Conservation (phyloP, 1,140 invertebrate genomes). For the Drosophila pseudoobscura region DNA sequence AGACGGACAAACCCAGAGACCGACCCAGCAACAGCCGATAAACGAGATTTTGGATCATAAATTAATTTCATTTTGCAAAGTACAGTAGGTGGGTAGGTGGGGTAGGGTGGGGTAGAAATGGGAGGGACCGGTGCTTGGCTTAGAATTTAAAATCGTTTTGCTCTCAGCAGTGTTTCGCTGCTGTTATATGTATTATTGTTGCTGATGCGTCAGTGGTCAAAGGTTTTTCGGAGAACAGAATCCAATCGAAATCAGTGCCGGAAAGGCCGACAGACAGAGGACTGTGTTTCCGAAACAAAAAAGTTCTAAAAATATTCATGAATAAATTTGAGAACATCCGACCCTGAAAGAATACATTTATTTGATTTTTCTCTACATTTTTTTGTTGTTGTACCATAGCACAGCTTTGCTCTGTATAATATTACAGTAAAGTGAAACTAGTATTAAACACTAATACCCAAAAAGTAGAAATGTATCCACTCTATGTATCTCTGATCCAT, state of each 20-base stretch:
- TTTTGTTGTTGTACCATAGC: background rate
- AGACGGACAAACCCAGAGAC: constrained; percentile 30
- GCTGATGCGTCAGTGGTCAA: constrained; percentile 5
- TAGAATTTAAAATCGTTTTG: constrained; percentile 54
- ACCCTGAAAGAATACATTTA: constrained; percentile 13
- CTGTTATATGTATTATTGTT: background rate
- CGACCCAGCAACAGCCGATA: constrained; percentile 48
- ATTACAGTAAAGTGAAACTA: too few relatives aligned
- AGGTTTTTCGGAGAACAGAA: too few relatives aligned
- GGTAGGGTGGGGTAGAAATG: background rate
- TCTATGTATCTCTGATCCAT: background rate
- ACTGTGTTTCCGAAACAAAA: constrained; percentile 11
- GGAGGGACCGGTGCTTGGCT: constrained; percentile 26
- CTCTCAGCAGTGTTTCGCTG: constrained; percentile 54
- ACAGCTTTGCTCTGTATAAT: too few relatives aligned
- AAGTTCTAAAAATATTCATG: constrained; percentile 39
- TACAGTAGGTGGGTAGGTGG: too few relatives aligned
- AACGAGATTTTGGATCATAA: constrained; percentile 78
- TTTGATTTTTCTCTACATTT: constrained; percentile 24
- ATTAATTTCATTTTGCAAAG: constrained; percentile 61
- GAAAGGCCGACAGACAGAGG: background rate
- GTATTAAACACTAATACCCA: too few relatives aligned
- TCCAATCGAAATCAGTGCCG: too few relatives aligned
- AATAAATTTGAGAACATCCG: constrained; percentile 40
- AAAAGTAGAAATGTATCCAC: too few relatives aligned